Base-by-base conservation (phyloP, 2,888 invertebrate genomes). In the Philopedon plagiatum region DNA sequence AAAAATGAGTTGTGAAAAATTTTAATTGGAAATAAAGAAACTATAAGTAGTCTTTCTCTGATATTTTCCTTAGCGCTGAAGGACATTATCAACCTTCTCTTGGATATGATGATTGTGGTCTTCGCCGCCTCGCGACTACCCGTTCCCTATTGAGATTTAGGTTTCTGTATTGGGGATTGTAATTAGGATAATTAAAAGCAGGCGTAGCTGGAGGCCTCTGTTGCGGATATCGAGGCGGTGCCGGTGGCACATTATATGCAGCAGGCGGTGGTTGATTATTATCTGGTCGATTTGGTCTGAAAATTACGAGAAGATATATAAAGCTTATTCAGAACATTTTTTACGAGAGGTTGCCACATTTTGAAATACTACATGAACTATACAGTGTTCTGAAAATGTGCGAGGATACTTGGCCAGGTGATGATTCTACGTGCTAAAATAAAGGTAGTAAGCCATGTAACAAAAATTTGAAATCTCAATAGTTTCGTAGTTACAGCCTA, bases 201-300 rank as follows among this genome's bases (percentile, higher is more conserved):
- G 34, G 34, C 34, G 39, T 15, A n/a, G 11, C 8, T n/a, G 44
- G 23, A 8, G n/a, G 49, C n/a, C 49, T 26, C 13, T 61, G 21
- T 29, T n/a, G 34, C 9, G 54, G 41, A 23, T 32, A 23, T 26
- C 15, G 44, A 51, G 19, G 9, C n/a, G 71, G 49, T 11, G 19
- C 19, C n/a, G 71, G 49, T 11, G 51, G 64, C 5, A 46, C 44
- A 19, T 32, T 51, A 18, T 34, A 29, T 29, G 44, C 34, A 3
- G 57, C 46, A 2, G 49, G 57, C 29, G 37, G 63, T 15, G 39
- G 39, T 23, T 2, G 29, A 37, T 26, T 41, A n/a, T 13, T 2
- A 44, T 54, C 39, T 46, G 39, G 69, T 37, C 63, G 56, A 41
- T 15, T 56, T 46, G 62, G 62, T 63, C 69, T 70, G 13, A 2